Conservation (phyloP, 2,888 invertebrate genomes). For the Drosophila buzzatii region DNA sequence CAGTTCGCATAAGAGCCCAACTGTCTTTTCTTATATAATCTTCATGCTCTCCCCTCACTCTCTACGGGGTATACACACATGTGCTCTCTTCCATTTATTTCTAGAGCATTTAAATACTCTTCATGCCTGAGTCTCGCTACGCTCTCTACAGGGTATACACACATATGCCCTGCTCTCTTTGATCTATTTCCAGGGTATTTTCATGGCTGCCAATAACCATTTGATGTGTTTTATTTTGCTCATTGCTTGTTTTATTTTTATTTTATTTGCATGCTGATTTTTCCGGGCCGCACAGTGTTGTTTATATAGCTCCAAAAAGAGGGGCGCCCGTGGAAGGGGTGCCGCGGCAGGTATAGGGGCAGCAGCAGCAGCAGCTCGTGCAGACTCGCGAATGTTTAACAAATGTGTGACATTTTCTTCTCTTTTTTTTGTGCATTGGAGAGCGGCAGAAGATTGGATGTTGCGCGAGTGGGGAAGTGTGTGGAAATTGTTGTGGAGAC, state of each 20-base stretch:
- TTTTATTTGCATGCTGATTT: constrained; percentile 78
- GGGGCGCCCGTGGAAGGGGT: background rate
- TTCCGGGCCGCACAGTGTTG: constrained; percentile 63
- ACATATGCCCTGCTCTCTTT: background rate
- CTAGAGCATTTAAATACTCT: no score
- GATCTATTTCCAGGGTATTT: constrained; percentile 26
- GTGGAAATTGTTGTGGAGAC: constrained; percentile 16
- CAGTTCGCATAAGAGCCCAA: no score
- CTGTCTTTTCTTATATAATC: no score
- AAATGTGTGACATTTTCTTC: constrained; percentile 76
- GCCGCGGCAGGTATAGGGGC: background rate
- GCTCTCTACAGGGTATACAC: background rate
- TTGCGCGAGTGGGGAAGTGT: constrained; percentile 4
- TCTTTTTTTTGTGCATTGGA: constrained; percentile 44
- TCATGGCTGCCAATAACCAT: constrained; percentile 3
- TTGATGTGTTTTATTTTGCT: constrained; percentile 42
- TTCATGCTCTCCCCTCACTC: no score
- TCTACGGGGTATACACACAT: no score
- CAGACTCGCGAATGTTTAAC: constrained; percentile 76
- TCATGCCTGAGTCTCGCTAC: no score
- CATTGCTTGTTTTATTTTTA: constrained; percentile 58
- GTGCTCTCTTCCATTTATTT: no score
- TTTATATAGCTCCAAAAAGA: constrained; percentile 57
- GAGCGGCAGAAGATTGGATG: background rate
- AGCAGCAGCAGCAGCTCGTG: constrained; percentile 33